These are phyloP conservation scores for Burhinus oedicnemus DNA, from an alignment of 2,113 vertebrate genomes.

Conservation along the genomic window DNA sequence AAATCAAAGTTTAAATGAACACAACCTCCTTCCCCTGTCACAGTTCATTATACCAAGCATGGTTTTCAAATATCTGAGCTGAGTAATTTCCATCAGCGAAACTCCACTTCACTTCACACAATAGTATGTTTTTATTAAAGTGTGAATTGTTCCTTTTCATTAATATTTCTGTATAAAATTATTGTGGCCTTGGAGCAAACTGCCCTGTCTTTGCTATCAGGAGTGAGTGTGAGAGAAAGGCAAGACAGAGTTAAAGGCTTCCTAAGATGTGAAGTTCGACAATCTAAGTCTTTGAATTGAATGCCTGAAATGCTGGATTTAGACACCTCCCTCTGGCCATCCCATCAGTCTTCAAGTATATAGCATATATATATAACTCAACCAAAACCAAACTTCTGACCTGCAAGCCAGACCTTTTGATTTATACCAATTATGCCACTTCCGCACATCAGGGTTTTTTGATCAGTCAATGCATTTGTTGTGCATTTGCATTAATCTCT, in stretches of 20 bases:
- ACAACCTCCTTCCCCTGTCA: background rate
- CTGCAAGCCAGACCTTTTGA: background rate
- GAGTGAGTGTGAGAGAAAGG: background rate
- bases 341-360: background rate
- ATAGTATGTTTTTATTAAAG: background rate
- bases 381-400: background rate
- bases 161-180: background rate
- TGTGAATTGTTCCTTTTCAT: background rate
- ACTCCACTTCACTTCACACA: background rate
- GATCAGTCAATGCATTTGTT: background rate
- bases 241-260: background rate
- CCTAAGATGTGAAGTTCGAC: accelerated
- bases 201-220: background rate
- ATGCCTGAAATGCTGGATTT: background rate
- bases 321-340: background rate
- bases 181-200: background rate
- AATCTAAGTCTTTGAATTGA: background rate
- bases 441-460: background rate
- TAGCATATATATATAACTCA: background rate
- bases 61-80: background rate
- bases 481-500: background rate
- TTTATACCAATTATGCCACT: background rate
- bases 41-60: background rate
- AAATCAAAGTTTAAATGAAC: background rate
- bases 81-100: background rate